Evolutionary conservation across 53 echinoderm and acorn worm species (phyloP).

Genomic region (Temnopleurus reevesii): DNA sequence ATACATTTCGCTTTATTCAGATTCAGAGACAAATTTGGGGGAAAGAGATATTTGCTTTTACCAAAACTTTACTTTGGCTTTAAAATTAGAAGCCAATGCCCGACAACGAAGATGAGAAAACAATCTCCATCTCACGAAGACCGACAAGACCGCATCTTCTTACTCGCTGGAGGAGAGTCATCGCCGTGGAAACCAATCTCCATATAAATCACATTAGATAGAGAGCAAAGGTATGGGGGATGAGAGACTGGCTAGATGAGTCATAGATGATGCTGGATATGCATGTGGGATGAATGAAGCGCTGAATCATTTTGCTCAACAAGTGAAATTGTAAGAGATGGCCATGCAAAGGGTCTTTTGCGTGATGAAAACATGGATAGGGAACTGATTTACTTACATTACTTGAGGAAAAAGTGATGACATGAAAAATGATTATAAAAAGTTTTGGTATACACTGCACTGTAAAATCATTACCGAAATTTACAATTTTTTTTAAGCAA

Average conservation of each 20-base stretch:
- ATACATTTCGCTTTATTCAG: too few species aligned
- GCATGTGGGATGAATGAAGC: background rate
- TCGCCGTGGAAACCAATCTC: constrained; percentile 21
- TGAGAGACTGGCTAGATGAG: background rate
- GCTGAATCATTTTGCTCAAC: constrained; percentile 7
- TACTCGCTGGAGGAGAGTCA: constrained; percentile 9
- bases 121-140: background rate
- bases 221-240: background rate
- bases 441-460: too few species aligned
- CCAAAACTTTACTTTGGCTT: too few species aligned
- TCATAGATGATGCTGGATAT: background rate
- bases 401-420: too few species aligned
- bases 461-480: too few species aligned
- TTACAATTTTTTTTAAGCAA: too few species aligned
- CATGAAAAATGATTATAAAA: too few species aligned
- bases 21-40: too few species aligned
- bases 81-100: background rate
- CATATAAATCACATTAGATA: constrained; percentile 36
- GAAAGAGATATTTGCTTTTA: too few species aligned
- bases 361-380: too few species aligned
- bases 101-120: background rate
- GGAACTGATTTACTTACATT: too few species aligned
- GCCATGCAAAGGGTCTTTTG: too few species aligned
- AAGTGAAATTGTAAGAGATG: constrained; percentile 4
- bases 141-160: background rate